Evolutionary conservation across 2,888 invertebrate genomes (phyloP).

Genomic region (Scaptomyza parva): DNA sequence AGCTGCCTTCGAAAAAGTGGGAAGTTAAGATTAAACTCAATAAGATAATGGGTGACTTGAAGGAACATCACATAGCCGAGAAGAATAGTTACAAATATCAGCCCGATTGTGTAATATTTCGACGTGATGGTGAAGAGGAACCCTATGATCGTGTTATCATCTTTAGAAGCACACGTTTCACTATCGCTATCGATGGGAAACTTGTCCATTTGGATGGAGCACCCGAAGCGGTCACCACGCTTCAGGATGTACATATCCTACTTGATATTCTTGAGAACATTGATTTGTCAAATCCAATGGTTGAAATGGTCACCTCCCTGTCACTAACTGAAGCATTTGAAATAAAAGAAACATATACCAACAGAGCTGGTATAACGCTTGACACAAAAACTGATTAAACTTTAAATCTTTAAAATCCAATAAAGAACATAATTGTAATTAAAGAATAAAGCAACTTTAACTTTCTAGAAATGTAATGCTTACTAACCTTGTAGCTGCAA

Average conservation of each 20-base stretch:
- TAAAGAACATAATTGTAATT: neutral
- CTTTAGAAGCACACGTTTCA: conserved; percentile 81
- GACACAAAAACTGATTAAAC: no score
- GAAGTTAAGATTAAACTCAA: conserved; percentile 79
- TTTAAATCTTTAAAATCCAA: neutral
- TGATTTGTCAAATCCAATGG: conserved; percentile 75
- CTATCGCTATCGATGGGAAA: conserved; percentile 81
- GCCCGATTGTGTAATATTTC: conserved; percentile 82
- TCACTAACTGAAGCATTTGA: neutral
- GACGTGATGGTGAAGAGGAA: conserved; percentile 55
- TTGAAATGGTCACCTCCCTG: conserved; percentile 35
- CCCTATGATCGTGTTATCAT: conserved; percentile 82
- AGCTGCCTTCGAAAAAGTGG: conserved; percentile 79
- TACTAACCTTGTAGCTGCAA: conserved; percentile 93
- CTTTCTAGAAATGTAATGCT: no score
- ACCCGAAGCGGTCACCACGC: conserved; percentile 76
- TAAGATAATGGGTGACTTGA: conserved; percentile 78
- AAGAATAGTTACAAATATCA: conserved; percentile 81
- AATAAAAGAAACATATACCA: conserved; percentile 1
- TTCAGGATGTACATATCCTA: conserved; percentile 81
- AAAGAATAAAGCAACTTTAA: neutral
- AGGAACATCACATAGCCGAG: conserved; percentile 74
- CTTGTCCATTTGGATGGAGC: conserved; percentile 83
- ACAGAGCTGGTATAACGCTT: neutral
- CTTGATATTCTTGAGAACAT: conserved; percentile 83